Percentiles rank a stretch among this genome's conserved stretches.
Conservation (phyloP, 2,888 invertebrate genomes). For the Antheraea yamamai region DNA sequence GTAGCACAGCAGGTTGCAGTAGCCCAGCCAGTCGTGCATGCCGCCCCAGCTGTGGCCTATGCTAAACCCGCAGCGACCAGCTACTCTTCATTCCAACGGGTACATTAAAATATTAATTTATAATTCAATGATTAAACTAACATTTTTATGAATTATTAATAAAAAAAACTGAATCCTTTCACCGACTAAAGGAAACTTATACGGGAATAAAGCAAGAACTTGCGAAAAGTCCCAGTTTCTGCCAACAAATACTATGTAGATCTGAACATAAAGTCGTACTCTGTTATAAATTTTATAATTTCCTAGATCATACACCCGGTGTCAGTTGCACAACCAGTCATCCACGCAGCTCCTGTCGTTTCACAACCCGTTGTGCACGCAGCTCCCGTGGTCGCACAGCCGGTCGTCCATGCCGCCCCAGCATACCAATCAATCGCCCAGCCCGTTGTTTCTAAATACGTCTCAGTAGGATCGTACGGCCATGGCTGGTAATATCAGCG, state of each 20-base stretch:
- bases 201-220: neutral
- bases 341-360: slow-evolving; percentile 41
- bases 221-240: neutral
- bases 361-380: slow-evolving; percentile 36
- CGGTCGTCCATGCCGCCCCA: slow-evolving; percentile 47
- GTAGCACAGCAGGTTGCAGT: slow-evolving; percentile 49
- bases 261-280: neutral
- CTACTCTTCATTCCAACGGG: slow-evolving; percentile 81
- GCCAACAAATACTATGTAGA: neutral
- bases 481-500: slow-evolving; percentile 64
- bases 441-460: slow-evolving; percentile 47
- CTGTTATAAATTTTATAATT: neutral
- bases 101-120: slow-evolving; percentile 28
- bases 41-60: slow-evolving; percentile 55
- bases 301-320: slow-evolving; percentile 56
- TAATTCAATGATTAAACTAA: neutral
- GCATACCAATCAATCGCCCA: slow-evolving; percentile 47
- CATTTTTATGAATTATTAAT: neutral
- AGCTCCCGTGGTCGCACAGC: slow-evolving; percentile 48
- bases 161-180: neutral
- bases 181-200: neutral
- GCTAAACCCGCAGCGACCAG: slow-evolving; percentile 81
- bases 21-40: slow-evolving; percentile 56
- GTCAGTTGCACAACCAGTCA: slow-evolving; percentile 43
- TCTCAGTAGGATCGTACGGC: slow-evolving; percentile 52